Percentiles rank a stretch among this genome's conserved stretches.
These are phyloP conservation scores for Caenorhabditis panamensis DNA, from an alignment of 2,888 invertebrate species.

Conservation along the genomic window DNA sequence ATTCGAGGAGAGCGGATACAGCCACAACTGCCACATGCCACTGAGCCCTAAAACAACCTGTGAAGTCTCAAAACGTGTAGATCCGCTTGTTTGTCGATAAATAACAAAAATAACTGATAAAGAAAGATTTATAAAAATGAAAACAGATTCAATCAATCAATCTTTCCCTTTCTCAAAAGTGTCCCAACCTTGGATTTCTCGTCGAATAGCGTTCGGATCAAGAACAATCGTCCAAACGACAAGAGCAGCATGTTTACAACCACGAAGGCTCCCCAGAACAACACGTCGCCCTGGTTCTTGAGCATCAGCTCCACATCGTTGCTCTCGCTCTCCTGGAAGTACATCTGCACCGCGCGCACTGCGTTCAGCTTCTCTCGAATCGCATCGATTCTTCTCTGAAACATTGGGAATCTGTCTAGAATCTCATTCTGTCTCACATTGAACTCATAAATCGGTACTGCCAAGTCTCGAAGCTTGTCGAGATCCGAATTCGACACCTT, in stretches of 20 bases:
- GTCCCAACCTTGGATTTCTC: neutral
- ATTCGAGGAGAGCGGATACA: slow-evolving; percentile 20
- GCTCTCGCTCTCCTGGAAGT: neutral
- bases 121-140: no score
- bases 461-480: neutral
- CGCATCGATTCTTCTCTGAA: neutral
- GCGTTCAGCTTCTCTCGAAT: neutral
- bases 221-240: neutral
- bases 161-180: slow-evolving; percentile 13
- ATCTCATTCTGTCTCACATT: neutral
- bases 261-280: neutral
- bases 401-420: neutral
- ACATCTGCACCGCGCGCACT: neutral
- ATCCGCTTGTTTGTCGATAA: no score
- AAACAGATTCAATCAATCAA: slow-evolving; percentile 7
- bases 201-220: slow-evolving; percentile 1
- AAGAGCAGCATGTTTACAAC: no score
- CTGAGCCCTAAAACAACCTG: slow-evolving; percentile 33
- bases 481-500: neutral
- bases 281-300: neutral
- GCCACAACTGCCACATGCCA: slow-evolving; percentile 29
- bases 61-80: no score
- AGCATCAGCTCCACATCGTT: neutral
- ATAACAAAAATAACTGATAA: no score
- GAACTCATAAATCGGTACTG: neutral